Base-by-base conservation (phyloP, 2,797 vertebrate genomes). In the Thunnus albacares region DNA sequence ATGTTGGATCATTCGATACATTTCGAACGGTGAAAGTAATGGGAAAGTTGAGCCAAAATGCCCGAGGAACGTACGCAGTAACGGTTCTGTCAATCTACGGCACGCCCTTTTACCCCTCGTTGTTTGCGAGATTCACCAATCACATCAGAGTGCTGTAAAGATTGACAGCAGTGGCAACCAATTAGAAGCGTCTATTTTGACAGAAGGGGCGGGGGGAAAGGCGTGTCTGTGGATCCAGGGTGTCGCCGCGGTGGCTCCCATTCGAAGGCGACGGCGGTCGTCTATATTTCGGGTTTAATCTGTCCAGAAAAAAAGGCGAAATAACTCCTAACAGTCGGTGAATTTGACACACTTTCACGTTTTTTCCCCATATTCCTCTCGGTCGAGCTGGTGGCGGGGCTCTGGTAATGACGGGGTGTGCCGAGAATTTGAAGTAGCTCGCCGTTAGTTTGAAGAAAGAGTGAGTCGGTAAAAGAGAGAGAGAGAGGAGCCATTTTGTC, bases 401-500 rank as follows among this genome's bases (percentile, higher is more conserved):
- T 82, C 69, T 94, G 95, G 90, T 51, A 85, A 96, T 96, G 95
- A 93, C 88, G 94, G 92, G 82, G 92, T 89, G 93, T 93, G 94
- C 82, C 72, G 90, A 89, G 90, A 91, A 94, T 94, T 90, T 94
- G 89, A 95, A 96, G 93, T 90, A 95, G 94, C 93, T 95, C 89
- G 89, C 90, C 89, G 89, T 92, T 95, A 95, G 95, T 95, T 94
- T 93, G 93, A 95, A 95, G 95, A 95, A 94, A 95, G 93, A 94
- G 94, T 90, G 87, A 93, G 91, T 93, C 83, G 87, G 84, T 88
- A 79, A 75, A 87, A 63, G 71, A 78, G 80, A 81, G 87, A 88
- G 87, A 88, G 84, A 90, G 92, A 89, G 95, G 93, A 95, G 96
- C 96, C 96, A 96, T 96, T 96, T 96, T 96, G 96, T 96, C 94